phyloP scores from a whole-genome alignment of 2,113 vertebrate species.

The Myrmecophaga tridactyla region DNA sequence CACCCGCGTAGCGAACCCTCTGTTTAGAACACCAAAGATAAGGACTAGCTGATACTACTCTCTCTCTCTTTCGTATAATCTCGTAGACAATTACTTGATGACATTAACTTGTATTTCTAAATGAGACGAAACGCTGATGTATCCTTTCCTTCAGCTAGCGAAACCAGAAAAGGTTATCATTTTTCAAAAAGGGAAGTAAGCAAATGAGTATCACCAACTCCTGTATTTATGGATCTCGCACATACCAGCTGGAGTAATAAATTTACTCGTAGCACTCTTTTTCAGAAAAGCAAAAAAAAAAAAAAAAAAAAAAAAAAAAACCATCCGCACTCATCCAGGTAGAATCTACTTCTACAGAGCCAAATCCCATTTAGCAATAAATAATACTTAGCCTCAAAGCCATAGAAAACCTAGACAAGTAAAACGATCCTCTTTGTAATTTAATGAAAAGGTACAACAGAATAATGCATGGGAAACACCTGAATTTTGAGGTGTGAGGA shows the following conservation, averaged over 20 bases:
- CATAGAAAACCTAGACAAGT: conserved; percentile 49
- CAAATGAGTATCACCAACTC: conserved; percentile 72
- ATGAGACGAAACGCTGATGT: conserved; percentile 80
- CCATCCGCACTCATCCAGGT: conserved; percentile 42
- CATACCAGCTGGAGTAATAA: conserved; percentile 75
- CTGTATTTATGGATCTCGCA: conserved; percentile 73
- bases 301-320: background rate
- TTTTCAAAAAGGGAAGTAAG: conserved; percentile 84
- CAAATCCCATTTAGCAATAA: conserved; percentile 68
- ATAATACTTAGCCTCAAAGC: conserved; percentile 50
- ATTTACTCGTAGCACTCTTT: conserved; percentile 59
- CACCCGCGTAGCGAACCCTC: conserved; percentile 81
- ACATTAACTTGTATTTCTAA: conserved; percentile 82
- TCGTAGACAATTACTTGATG: conserved; percentile 84
- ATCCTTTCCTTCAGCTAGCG: conserved; percentile 80
- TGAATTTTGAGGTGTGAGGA: conserved; percentile 67
- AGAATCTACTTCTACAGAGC: conserved; percentile 71
- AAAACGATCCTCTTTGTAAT: conserved; percentile 63
- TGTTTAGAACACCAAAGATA: conserved; percentile 91
- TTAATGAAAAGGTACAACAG: conserved; percentile 77
- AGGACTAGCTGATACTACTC: conserved; percentile 82
- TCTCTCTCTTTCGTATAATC: conserved; percentile 79
- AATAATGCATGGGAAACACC: conserved; percentile 59
- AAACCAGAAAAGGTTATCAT: conserved; percentile 76
- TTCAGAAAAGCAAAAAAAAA: conserved; percentile 31